Conservation (phyloP, 2,797 vertebrate species). For the Catharus ustulatus region DNA sequence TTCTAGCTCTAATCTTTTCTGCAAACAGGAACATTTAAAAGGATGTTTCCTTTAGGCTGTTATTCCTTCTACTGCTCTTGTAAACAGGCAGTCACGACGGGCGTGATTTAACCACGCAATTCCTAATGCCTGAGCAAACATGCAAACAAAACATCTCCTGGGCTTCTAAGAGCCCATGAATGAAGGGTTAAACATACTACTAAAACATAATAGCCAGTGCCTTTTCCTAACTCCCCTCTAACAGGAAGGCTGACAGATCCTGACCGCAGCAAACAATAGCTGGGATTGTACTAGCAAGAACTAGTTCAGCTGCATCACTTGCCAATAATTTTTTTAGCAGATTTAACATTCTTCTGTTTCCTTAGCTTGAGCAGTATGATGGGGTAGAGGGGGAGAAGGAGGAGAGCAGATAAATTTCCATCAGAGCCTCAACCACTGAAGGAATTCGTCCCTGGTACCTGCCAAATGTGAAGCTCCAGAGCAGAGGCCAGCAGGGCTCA, state of each 20-base stretch:
- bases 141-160: not conserved
- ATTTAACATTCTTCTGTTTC: conserved; percentile 77
- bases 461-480: conserved; percentile 65
- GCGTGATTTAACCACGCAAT: not conserved
- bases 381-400: not conserved
- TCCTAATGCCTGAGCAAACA: conserved; percentile 32
- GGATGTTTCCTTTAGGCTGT: conserved; percentile 17
- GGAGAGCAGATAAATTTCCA: conserved; percentile 68
- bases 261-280: conserved; percentile 79
- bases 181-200: conserved; percentile 73
- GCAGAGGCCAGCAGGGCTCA: conserved; percentile 15
- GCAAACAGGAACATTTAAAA: not conserved
- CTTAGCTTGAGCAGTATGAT: conserved; percentile 61
- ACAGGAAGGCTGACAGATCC: conserved; percentile 76
- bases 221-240: conserved; percentile 70
- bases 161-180: not conserved
- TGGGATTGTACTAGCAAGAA: conserved; percentile 78
- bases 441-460: conserved; percentile 63
- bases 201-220: conserved; percentile 69
- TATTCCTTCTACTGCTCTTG: not conserved
- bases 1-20: conserved; percentile 42
- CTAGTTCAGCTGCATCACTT: conserved; percentile 76
- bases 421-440: conserved; percentile 45
- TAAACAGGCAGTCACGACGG: not conserved
- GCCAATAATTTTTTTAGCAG: conserved; percentile 80